Percentiles rank a stretch among this genome's conserved stretches.
phyloP scores from a whole-genome alignment of 2,888 invertebrate genomes.

The Epicampocera succincta region DNA sequence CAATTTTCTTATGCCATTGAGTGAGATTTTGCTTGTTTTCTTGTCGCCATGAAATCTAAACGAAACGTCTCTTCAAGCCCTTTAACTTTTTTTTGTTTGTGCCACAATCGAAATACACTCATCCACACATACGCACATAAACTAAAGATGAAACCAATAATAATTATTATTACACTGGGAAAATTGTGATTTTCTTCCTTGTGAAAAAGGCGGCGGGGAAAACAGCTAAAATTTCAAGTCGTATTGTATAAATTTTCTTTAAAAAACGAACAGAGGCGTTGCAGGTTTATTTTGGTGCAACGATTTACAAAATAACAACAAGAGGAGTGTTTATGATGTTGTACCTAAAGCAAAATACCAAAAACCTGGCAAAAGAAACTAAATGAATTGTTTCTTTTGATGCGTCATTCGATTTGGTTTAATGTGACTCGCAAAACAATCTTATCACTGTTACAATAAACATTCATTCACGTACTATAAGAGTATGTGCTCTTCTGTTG shows the following conservation, averaged over 20 bases:
- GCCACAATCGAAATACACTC: too few species aligned
- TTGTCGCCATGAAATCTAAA: slow-evolving; percentile 27
- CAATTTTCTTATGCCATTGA: slow-evolving; percentile 21
- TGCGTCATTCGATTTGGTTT: too few species aligned
- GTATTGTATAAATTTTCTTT: slow-evolving; percentile 18
- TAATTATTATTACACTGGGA: slow-evolving; percentile 2
- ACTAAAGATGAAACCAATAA: slow-evolving; percentile 17
- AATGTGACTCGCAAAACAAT: too few species aligned
- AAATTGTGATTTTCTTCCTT: slow-evolving; percentile 24
- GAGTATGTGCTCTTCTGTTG: too few species aligned
- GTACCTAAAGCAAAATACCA: too few species aligned
- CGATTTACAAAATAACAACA: not conserved
- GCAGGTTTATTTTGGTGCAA: not conserved
- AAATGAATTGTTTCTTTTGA: too few species aligned
- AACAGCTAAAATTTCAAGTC: not conserved
- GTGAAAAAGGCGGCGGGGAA: not conserved
- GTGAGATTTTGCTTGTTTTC: not conserved
- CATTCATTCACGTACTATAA: too few species aligned
- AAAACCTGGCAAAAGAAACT: too few species aligned
- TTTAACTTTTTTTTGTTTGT: too few species aligned
- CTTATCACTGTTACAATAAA: too few species aligned
- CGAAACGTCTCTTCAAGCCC: not conserved
- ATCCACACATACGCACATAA: not conserved
- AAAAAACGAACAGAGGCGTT: slow-evolving; percentile 21
- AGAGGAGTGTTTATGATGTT: too few species aligned